Base-by-base conservation (phyloP, 2,797 vertebrate species). In the Gobio occitaniae region DNA sequence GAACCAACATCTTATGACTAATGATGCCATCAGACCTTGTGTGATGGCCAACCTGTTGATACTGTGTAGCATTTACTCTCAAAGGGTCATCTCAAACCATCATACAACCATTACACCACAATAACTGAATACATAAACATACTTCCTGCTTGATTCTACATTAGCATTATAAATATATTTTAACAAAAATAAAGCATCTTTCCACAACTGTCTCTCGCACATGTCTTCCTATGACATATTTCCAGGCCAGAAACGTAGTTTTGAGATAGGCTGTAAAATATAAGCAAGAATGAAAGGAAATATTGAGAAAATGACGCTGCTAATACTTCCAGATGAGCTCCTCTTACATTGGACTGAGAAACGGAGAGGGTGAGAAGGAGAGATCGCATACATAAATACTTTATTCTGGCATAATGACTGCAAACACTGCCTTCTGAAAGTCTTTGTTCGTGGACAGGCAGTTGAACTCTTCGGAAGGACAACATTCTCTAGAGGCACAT, bases 131-230 rank as follows among this genome's bases (percentile, higher is more conserved):
- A 94, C 94, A 95, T 86, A 91, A 93, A 93, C 92, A 95, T 95
- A 94, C 94, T 95, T 97, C 93, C 91, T 94, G 93, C 91, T 96
- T 94, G 95, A 94, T 96, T 97, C 97, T 96, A 97, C 92, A 93
- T 96, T 96, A 96, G 96, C 94, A 94, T 95, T 93, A 94, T 95
- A 95, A 94, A 94, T 95, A 95, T 95, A 94, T 94, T 93, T 94
- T 94, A 97, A 97, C 96, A 96, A 97, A 97, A 97, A 98, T 97
- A 98, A 97, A 98, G 96, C 96, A 96, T 97, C 96, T 96, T 94
- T 92, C 92, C 95, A 95, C 93, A 94, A 93, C 94, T 94, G 91
- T 78, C 92, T 90, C 89, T 93, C 93, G 92, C 93, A 93, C 87
- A 93, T 88, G 90, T 92, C 87, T 89, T 92, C 87, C 87, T 93